These are phyloP conservation scores for Trypoxylon attenuatum DNA, from an alignment of 2,888 invertebrate genomes.

Conservation along the genomic window DNA sequence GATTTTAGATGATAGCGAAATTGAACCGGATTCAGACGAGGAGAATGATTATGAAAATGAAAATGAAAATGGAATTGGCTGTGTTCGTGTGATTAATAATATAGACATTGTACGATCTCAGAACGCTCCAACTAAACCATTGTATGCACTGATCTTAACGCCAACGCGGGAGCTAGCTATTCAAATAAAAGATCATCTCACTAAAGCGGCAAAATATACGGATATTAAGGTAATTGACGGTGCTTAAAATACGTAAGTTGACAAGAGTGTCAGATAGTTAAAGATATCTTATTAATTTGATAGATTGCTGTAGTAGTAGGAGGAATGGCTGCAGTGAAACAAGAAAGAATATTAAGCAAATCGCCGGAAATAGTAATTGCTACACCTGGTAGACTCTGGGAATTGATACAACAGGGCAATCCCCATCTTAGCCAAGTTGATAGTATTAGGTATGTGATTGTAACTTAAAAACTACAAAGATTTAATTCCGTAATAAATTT, in stretches of 20 bases:
- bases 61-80: constrained; percentile 74
- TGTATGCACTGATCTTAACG: constrained; percentile 92
- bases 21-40: constrained; percentile 72
- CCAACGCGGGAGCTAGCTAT: constrained; percentile 98
- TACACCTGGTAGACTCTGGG: constrained; percentile 98
- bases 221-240: constrained; percentile 77
- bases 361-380: constrained; percentile 96
- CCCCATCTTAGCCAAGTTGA: constrained; percentile 84
- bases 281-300: constrained; percentile 4
- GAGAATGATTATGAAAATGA: no score
- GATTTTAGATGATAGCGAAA: constrained; percentile 4
- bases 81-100: constrained; percentile 79
- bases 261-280: no score
- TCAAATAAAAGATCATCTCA: constrained; percentile 92
- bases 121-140: constrained; percentile 74
- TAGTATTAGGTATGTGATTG: constrained; percentile 79
- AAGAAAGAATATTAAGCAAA: constrained; percentile 87
- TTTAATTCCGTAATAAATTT: no score
- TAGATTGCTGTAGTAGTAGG: constrained; percentile 90
- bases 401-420: constrained; percentile 88
- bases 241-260: no score
- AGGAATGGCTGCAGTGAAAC: constrained; percentile 95
- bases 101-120: constrained; percentile 70
- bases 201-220: constrained; percentile 87
- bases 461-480: no score